Percentiles rank a stretch among this genome's conserved stretches.
Evolutionary conservation across 2,113 vertebrate genomes (phyloP).

Genomic region (Campylorhamphus procurvoides): DNA sequence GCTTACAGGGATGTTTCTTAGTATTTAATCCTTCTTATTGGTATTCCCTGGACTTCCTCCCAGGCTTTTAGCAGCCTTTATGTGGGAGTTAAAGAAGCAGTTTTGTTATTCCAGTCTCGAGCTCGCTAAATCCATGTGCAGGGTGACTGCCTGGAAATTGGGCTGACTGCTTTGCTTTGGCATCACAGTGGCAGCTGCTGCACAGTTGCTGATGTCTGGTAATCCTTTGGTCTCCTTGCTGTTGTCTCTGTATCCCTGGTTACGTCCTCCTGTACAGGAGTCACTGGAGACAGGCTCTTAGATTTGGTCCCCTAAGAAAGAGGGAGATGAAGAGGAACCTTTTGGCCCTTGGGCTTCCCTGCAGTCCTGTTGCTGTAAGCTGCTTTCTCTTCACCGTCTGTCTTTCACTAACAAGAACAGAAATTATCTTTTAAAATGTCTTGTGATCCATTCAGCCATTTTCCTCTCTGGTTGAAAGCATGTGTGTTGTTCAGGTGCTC

Average conservation of each 20-base stretch:
- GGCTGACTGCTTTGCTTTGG: neutral
- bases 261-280: neutral
- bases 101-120: slow-evolving; percentile 29
- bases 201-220: neutral
- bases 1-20: neutral
- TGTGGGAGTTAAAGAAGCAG: neutral
- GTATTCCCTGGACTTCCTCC: neutral
- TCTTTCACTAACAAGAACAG: neutral
- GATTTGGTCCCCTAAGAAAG: neutral
- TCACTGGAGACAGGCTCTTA: neutral
- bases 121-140: rapidly evolving
- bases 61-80: slow-evolving; percentile 16
- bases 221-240: neutral
- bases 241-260: neutral
- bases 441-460: rapidly evolving
- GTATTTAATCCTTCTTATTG: neutral
- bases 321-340: neutral
- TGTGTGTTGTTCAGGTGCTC: neutral
- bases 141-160: neutral
- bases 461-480: neutral
- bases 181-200: neutral
- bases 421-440: neutral
- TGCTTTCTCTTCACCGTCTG: neutral
- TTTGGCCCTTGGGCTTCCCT: rapidly evolving
- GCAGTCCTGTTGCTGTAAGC: neutral